Base-by-base conservation (phyloP, 2,888 invertebrate genomes). In the Herminia tarsipennalis region DNA sequence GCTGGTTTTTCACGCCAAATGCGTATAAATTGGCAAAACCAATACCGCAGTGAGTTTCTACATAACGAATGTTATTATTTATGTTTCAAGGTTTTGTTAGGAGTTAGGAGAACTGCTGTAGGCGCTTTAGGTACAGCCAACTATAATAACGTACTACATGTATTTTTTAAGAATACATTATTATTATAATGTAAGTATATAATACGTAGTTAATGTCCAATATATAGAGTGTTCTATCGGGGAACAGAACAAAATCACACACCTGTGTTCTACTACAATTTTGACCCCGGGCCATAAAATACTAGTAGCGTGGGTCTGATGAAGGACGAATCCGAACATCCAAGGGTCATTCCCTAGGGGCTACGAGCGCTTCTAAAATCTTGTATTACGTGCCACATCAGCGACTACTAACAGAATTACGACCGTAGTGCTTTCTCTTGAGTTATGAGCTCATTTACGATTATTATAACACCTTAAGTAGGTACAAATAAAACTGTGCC, bases 321-420 rank as follows among this genome's bases (percentile, higher is more conserved):
- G 83, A 79, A 80, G 83, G 83, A 76, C 78, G 74, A 73, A 78
- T 76, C 74, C 74, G 76, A 77, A 76, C 76, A 74, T 78, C 77
- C 75, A 71, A 72, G 78, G 80, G 78, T 77, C 77, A 73, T 76
- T 81, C 82, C 80, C 81, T 43, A 51, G 73, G 76, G 83, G 72
- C 70, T 49, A 45, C 37, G 52, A 56, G 66, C 54, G 74, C 76
- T 70, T 71, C 79, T 81, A 78, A 81, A 81, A 80, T 78, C 79
- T 76, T 73, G 74, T 78, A 78, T 81, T 79, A 85, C 81, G 78
- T 80, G 77, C 78, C 78, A 79, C 81, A 82, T 76, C 79, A 78
- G 74, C 80, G 76, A 71, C 79, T 81, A 75, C 76, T 77, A 66
- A 78, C 76, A 73, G 73, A 78, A 78, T 82, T 82, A 84, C 79